These are phyloP conservation scores for Zootermopsis nevadensis DNA, from an alignment of 2,888 invertebrate species.

Conservation along the genomic window DNA sequence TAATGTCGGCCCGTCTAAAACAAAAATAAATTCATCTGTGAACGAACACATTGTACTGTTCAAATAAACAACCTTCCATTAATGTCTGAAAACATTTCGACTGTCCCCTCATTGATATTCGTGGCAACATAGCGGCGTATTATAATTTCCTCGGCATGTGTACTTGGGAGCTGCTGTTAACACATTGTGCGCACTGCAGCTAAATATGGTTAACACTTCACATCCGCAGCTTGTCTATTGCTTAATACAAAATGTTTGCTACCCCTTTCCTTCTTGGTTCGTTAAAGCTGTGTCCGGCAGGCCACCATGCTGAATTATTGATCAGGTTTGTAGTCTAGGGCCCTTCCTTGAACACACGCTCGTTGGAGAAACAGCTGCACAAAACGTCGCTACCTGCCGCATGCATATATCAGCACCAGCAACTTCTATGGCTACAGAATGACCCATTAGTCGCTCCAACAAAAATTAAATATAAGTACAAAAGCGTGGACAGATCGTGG, in stretches of 20 bases:
- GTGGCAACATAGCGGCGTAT: not conserved
- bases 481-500: too few relatives aligned
- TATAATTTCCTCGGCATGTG: not conserved
- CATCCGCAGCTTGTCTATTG: not conserved
- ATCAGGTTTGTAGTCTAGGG: not conserved
- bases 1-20: not conserved
- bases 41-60: not conserved
- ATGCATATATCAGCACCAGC: not conserved
- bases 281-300: not conserved
- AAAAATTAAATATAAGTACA: too few relatives aligned
- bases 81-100: not conserved
- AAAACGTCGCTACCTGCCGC: not conserved
- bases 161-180: not conserved
- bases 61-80: not conserved
- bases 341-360: not conserved
- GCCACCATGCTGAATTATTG: slow-evolving; percentile 1
- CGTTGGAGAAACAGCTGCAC: not conserved
- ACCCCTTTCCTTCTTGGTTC: not conserved
- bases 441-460: not conserved
- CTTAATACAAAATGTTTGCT: not conserved
- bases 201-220: not conserved
- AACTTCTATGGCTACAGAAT: not conserved
- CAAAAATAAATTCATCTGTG: not conserved
- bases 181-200: not conserved
- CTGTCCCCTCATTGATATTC: not conserved